Base-by-base conservation (phyloP, 2,797 vertebrate genomes). In the Scolopax rusticola region DNA sequence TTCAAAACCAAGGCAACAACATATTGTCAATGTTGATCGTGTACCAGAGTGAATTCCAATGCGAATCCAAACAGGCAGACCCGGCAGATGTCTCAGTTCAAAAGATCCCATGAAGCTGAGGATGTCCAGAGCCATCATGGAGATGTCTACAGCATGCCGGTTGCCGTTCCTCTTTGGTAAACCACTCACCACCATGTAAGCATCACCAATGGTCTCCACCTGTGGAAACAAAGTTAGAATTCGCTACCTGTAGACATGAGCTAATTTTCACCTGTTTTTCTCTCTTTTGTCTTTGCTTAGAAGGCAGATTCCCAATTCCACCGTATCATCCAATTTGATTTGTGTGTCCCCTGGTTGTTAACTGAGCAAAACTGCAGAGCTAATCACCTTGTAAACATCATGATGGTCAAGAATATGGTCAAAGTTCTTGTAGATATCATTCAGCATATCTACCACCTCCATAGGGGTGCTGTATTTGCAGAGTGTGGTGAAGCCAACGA, bases 381-480 rank as follows among this genome's bases (percentile, higher is more conserved):
- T 64, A 73, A 38, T 97, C 96, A 99, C 99, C 99, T 99, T 99
- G 95, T 99, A 99, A 95, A 99, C 99, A 27, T 99, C 99, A 11
- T 99, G 99, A 94, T 99, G 98, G 94, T 99, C 99, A 7, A 99
- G 98, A 93, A 99, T 99, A 97, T 98, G 99, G 96, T 99, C 99
- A 71, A 99, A 99, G 96, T 99, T 99, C 98, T 99, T 99, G 97
- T 99, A 99, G 98, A 99, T 99, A 94, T 99, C 98, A 4, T 99
- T 99, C 70, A 99, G 99, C 99, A 99, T 99, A 98, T 99, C 99
- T 41, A 99, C 99, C 97, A 99, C 99, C 97, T 99, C 99, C 98
- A 99, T 99, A 87, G 99, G 99, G 5, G 99, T 99, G 98, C 99
- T 99, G 97, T 99, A 99, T 97, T 99, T 99, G 98, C 99, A 99